Conservation (phyloP, 2,113 vertebrate genomes). For the Blennius ocellaris region DNA sequence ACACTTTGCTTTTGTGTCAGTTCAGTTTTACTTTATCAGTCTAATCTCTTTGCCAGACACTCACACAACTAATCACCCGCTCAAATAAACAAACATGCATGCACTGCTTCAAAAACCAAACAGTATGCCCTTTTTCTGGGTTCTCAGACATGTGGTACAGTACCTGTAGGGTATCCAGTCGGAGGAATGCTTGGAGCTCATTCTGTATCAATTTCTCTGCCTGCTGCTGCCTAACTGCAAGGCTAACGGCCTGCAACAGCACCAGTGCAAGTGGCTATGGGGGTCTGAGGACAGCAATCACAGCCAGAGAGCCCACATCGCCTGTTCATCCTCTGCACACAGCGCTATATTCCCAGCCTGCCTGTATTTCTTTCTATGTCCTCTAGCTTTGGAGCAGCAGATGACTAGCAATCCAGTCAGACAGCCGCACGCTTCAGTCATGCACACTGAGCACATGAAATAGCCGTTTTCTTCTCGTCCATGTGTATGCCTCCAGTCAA, state of each 20-base stretch:
- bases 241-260: conserved; percentile 75
- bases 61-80: conserved; percentile 28
- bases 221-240: conserved; percentile 58
- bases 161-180: conserved; percentile 99
- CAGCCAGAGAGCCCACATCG: conserved; percentile 74
- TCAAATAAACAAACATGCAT: conserved; percentile 22
- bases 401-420: conserved; percentile 61
- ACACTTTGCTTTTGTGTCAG: conserved; percentile 22
- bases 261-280: conserved; percentile 64
- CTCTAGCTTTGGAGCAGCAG: conserved; percentile 46
- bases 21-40: conserved; percentile 23
- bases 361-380: conserved; percentile 43
- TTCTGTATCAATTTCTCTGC: conserved; percentile 80
- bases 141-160: conserved; percentile 40
- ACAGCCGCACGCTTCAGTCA: conserved; percentile 50
- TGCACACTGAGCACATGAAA: conserved; percentile 60
- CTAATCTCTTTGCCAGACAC: conserved; percentile 33
- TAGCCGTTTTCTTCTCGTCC: conserved; percentile 56
- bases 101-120: conserved; percentile 29
- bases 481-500: conserved; percentile 68
- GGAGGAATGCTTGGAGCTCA: conserved; percentile 95
- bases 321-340: conserved; percentile 80
- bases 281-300: conserved; percentile 74
- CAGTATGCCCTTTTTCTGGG: conserved; percentile 26
- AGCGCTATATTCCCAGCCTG: conserved; percentile 56